Evolutionary conservation across 2,797 vertebrate species (phyloP).

Genomic region (Galagoides demidoff): DNA sequence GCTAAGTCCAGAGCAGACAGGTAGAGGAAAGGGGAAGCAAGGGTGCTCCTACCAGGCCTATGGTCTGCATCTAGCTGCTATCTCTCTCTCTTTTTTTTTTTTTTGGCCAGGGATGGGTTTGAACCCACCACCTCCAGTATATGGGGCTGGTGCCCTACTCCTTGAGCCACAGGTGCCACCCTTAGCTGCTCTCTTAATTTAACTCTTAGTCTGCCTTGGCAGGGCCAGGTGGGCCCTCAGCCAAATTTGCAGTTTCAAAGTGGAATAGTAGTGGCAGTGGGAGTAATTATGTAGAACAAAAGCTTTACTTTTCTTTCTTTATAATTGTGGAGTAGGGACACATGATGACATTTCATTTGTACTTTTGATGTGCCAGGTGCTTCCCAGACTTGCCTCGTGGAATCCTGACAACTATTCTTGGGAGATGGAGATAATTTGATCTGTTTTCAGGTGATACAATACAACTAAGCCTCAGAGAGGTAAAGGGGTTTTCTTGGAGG

Average conservation of each 20-base stretch:
- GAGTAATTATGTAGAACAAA: background rate
- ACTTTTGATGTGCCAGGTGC: background rate
- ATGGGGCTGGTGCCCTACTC: no score
- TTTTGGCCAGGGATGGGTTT: no score
- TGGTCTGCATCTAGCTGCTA: background rate
- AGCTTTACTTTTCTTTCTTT: background rate
- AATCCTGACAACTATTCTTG: background rate
- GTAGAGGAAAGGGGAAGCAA: background rate
- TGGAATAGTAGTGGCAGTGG: background rate
- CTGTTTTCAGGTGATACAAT: background rate
- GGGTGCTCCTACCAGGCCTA: background rate
- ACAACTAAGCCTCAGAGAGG: background rate
- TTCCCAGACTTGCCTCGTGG: background rate
- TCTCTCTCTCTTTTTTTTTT: no score
- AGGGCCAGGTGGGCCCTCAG: background rate
- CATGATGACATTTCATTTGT: background rate
- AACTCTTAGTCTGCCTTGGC: background rate
- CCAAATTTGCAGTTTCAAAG: background rate
- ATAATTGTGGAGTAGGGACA: background rate
- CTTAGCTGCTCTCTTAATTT: background rate
- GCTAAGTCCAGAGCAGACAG: background rate
- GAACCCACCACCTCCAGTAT: no score
- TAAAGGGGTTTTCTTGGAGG: background rate
- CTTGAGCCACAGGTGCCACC: no score
- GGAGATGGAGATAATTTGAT: background rate